Evolutionary conservation across 1,140 invertebrate genomes (phyloP), one percentile per base, ranked within the genome.

Genomic region (Xylocopa sonorina): DNA sequence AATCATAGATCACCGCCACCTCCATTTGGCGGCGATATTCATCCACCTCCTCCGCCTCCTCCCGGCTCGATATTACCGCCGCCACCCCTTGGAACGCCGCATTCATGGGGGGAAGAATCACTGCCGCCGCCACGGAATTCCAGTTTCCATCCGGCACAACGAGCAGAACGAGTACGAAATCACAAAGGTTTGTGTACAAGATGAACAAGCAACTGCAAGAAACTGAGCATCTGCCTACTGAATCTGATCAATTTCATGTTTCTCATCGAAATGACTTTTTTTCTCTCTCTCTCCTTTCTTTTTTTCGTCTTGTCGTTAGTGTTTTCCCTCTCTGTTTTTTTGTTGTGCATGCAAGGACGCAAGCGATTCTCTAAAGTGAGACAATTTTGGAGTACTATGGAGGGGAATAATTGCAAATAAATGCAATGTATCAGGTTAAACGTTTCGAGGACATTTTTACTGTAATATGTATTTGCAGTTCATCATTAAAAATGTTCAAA

Each of bases 331-430:
- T 75, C 87, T 60, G 18, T 78, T 73, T 85, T 84, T 88, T 88
- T 86, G 83, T 87, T 89, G 55, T 91, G 90, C 91, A 90, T 90
- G 87, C 89, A 91, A 93, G 93, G 93, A 92, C 91, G 91, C 89
- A 93, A 92, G 88, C 92, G 89, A 83, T 93, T 93, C 83, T 93
- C 92, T 74, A 93, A 92, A 92, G 90, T 93, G 82, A 90, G 90
- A 87, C 91, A 93, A 58, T 93, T 93, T 92, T 93, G 93, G 93
- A 93, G 92, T 82, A 92, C 93, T 74, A 90, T 92, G 92, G 93
- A 93, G 83, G 91, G 92, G 76, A 92, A 91, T 91, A 88, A 88
- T 79, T 68, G 80, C 80, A 92, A 92, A 89, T 92, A 90, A 76
- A 84, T 74, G 64, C 79, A 71, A 77, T 68, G 53, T 53, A 85